Evolutionary conservation across 2,888 invertebrate species (phyloP), one percentile per base, ranked within the genome.

Genomic region (Palloptera scutellata): DNA sequence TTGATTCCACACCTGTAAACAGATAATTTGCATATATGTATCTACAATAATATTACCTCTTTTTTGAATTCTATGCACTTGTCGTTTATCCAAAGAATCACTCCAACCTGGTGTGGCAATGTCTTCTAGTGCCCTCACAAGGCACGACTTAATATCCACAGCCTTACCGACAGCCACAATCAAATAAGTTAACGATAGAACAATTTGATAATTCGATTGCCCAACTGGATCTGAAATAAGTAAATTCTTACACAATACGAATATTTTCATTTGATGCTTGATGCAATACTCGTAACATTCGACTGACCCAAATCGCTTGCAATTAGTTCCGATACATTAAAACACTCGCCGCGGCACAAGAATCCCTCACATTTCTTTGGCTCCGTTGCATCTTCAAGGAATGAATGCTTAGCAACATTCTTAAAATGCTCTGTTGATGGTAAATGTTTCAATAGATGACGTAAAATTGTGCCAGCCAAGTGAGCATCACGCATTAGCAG

Each of bases 1-100:
- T 79, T 92, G 91, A 80, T 93, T 93, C 94, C 94, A 94, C 1
- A 94, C 90, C 92, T 92, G 70, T 1, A 79, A 82, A 57, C 15
- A n/a, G n/a, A n/a, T n/a, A 53, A 45, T 53, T 3, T 15, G n/a
- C 15, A 9, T 43, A 41, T 19, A 40, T 51, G 20, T 20, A 11
- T 55, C 40, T 64, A 8, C 17, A 57, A 9, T 17, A 1, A n/a
- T 40, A 10, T 41, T 41, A 45, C 3, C n/a, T 20, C 48, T 53
- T 54, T 30, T 6, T 41, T 4, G 43, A 15, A 17, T 2, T 15
- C n/a, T 30, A 55, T 8, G 73, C 76, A 81, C 92, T 91, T 93
- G 92, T 76, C 91, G 86, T 79, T 91, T 90, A 81, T 93, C 92
- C 69, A 94, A 87, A 76, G 91, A 91, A 68, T 89, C 88, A 0